Conservation (phyloP, 2,888 invertebrate species). For the Willowsia nigromaculata region DNA sequence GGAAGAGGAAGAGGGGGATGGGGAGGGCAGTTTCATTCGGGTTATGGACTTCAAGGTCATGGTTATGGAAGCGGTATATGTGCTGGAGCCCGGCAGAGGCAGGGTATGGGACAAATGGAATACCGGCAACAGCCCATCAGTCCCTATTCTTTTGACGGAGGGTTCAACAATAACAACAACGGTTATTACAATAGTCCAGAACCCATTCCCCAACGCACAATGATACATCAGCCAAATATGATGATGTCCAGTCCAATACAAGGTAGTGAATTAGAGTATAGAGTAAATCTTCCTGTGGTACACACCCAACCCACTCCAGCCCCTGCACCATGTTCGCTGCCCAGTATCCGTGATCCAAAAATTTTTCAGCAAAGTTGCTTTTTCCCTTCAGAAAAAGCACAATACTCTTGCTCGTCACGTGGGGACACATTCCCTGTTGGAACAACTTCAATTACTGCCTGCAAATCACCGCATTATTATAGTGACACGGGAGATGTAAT, state of each 20-base stretch:
- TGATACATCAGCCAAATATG: not conserved
- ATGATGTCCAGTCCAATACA: not conserved
- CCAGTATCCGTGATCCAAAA: conserved; percentile 1
- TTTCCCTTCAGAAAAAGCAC: conserved; percentile 8
- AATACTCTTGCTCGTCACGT: not conserved
- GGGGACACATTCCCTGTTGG: conserved; percentile 8
- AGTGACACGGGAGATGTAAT: conserved; percentile 6
- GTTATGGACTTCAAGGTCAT: conserved; percentile 29
- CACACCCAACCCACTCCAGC: not conserved
- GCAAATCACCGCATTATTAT: conserved; percentile 58
- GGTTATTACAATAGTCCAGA: not conserved
- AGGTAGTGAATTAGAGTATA: not conserved
- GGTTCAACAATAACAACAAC: not conserved
- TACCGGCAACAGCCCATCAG: not conserved
- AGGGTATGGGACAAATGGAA: not conserved
- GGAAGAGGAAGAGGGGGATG: not conserved
- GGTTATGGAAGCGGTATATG: conserved; percentile 39
- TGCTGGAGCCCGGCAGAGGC: conserved; percentile 43
- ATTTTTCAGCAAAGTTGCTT: conserved; percentile 46
- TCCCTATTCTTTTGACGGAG: not conserved
- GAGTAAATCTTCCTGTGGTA: not conserved
- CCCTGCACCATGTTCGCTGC: not conserved
- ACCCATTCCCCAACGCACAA: not conserved
- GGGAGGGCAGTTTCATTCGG: not conserved
- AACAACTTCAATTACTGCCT: conserved; percentile 30